These are phyloP conservation scores for Ascaphus truei DNA, from an alignment of 2,113 vertebrate genomes.

Conservation along the genomic window DNA sequence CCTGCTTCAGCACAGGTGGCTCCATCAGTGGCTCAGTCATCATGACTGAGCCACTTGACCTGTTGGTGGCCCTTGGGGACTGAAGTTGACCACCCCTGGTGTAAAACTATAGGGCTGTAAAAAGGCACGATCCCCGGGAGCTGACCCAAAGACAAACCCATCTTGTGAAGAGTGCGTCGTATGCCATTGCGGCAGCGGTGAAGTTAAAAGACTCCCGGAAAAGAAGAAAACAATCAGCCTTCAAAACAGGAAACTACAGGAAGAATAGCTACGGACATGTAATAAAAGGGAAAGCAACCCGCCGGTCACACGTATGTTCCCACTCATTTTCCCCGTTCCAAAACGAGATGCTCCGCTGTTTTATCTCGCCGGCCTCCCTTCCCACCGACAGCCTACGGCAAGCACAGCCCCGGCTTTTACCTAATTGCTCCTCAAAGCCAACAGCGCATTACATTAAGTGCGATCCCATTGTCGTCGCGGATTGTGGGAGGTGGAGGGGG, in stretches of 20 bases:
- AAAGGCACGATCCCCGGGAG: too few relatives aligned
- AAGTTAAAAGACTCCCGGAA: too few relatives aligned
- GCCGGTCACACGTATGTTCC: constrained; percentile 58
- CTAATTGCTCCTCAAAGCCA: constrained; percentile 76
- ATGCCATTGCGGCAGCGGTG: too few relatives aligned
- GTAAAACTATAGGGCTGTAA: too few relatives aligned
- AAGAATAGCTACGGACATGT: constrained; percentile 36
- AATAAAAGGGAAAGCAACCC: constrained; percentile 61
- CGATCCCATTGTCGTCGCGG: constrained; percentile 81
- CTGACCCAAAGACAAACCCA: too few relatives aligned
- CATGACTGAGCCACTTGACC: too few relatives aligned
- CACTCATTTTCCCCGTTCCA: constrained; percentile 56
- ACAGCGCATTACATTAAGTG: constrained; percentile 79
- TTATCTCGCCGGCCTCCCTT: constrained; percentile 60
- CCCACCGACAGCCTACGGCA: constrained; percentile 64
- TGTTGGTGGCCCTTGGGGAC: too few relatives aligned
- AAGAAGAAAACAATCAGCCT: too few relatives aligned
- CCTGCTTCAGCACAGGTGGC: too few relatives aligned
- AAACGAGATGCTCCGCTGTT: constrained; percentile 53
- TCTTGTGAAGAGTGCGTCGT: too few relatives aligned
- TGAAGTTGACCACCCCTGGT: too few relatives aligned
- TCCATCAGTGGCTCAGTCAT: too few relatives aligned
- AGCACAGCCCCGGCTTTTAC: constrained; percentile 55
- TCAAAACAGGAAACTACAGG: not conserved
- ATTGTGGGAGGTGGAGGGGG: constrained; percentile 66